phyloP scores from a whole-genome alignment of 64 coral and sea anemone genomes.

The Porites australiensis region DNA sequence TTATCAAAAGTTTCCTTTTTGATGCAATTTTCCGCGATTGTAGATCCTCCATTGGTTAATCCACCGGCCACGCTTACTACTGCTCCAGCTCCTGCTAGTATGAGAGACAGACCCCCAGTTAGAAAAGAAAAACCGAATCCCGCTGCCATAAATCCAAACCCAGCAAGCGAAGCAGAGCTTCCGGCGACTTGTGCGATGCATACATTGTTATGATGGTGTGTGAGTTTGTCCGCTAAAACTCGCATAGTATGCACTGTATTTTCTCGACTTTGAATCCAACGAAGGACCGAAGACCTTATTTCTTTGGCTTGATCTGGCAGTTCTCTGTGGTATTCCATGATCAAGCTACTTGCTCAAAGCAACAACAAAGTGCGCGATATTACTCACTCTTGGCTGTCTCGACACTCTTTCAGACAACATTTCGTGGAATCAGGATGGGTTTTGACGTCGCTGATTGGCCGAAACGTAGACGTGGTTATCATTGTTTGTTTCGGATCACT shows the following conservation, averaged over 20 bases:
- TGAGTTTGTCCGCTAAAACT: neutral
- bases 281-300: neutral
- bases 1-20: neutral
- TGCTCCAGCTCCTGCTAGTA: constrained; percentile 24
- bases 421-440: neutral
- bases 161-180: constrained; percentile 21
- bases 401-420: neutral
- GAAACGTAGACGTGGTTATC: neutral
- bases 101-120: constrained; percentile 54
- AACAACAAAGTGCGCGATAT: no score
- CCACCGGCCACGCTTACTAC: constrained; percentile 23
- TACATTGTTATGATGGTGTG: no score
- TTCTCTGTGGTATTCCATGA: no score
- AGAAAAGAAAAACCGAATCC: constrained; percentile 61
- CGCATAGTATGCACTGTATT: neutral
- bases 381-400: no score
- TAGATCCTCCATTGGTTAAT: constrained; percentile 5
- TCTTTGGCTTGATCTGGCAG: neutral
- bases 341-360: no score
- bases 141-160: neutral
- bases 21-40: neutral
- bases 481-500: no score
- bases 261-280: neutral
- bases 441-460: neutral
- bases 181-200: neutral